These are phyloP conservation scores for Pocillopora verrucosa DNA, from an alignment of 64 coral and sea anemone species.

Conservation along the genomic window DNA sequence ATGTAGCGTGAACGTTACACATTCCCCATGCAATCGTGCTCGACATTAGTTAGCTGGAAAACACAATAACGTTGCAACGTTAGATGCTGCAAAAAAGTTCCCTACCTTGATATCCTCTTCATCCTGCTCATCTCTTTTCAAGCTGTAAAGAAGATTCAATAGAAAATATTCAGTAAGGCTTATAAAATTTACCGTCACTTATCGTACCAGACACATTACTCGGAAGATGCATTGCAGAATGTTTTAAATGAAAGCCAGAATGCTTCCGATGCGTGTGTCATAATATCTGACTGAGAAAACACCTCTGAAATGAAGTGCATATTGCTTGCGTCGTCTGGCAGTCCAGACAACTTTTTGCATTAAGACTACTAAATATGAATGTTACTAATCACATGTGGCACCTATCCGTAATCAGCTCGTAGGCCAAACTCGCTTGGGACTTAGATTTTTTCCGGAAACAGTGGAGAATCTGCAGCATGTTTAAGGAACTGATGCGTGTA, in stretches of 20 bases:
- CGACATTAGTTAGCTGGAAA: no score
- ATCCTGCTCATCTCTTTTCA: background rate
- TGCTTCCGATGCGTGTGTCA: no score
- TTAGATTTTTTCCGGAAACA: background rate
- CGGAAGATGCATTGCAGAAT: background rate
- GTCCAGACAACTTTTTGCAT: background rate
- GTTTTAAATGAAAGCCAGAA: background rate
- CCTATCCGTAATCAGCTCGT: background rate
- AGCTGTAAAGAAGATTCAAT: background rate
- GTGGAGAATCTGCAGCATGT: background rate
- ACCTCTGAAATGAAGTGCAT: background rate
- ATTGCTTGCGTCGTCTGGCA: background rate
- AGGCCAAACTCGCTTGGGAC: background rate
- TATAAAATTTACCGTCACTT: background rate
- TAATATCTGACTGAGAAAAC: no score
- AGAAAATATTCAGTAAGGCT: background rate
- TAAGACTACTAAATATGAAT: background rate
- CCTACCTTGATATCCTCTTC: constrained; percentile 30
- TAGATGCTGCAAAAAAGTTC: background rate
- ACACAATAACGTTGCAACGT: no score
- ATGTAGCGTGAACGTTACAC: no score
- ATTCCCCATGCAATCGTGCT: no score
- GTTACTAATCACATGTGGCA: background rate
- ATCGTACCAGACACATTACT: background rate
- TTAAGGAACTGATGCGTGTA: background rate